Percentiles rank a stretch among this genome's conserved stretches.
These are phyloP conservation scores for Zaprionus kolodkinae DNA, from an alignment of 1,140 invertebrate species.

Conservation along the genomic window DNA sequence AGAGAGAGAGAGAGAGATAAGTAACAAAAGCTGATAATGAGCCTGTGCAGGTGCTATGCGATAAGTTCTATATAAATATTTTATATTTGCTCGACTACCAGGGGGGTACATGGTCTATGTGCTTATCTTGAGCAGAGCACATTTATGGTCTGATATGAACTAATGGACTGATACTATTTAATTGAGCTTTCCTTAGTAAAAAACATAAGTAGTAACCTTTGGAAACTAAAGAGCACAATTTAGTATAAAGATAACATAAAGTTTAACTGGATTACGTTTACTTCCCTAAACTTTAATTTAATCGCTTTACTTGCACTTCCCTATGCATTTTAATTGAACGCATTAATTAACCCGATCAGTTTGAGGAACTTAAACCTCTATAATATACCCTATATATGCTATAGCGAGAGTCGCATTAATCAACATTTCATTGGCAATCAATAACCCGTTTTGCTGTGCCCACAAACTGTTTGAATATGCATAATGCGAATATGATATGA, in stretches of 20 bases:
- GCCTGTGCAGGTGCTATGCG: constrained; percentile 16
- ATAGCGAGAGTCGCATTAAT: constrained; percentile 18
- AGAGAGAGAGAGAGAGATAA: constrained; percentile 34
- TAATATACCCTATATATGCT: not conserved
- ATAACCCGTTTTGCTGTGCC: constrained; percentile 10
- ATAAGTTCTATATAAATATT: constrained; percentile 18
- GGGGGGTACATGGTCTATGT: constrained; percentile 12
- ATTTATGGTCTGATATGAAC: constrained; percentile 2
- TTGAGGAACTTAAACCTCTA: constrained; percentile 17
- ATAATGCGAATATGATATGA: constrained; percentile 13
- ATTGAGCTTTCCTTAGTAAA: not conserved
- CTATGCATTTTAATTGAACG: constrained; percentile 5
- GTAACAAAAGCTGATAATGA: constrained; percentile 13
- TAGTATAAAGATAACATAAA: not conserved
- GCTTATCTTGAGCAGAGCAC: constrained; percentile 24
- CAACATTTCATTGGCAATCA: constrained; percentile 23
- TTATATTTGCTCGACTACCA: constrained; percentile 3
- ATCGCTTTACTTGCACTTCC: not conserved
- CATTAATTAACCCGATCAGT: constrained; percentile 6
- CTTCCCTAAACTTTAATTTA: constrained; percentile 1
- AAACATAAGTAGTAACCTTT: too few species aligned
- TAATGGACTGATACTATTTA: not conserved
- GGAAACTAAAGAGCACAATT: not conserved
- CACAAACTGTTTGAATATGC: constrained; percentile 21
- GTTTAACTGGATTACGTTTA: not conserved